phyloP scores from a whole-genome alignment of 2,888 invertebrate species.

The Dynastes tityus region DNA sequence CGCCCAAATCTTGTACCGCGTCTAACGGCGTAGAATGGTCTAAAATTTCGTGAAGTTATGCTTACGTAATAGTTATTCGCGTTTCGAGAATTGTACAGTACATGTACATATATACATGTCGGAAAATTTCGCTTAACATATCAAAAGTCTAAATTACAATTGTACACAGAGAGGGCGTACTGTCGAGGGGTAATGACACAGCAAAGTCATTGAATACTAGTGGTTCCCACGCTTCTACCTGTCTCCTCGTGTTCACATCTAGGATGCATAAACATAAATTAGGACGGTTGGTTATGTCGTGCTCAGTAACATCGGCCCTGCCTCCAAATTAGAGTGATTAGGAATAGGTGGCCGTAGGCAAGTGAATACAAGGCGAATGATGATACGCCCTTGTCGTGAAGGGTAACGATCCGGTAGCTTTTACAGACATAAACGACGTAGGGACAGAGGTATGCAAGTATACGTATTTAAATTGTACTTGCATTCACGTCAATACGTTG shows the following conservation, averaged over 20 bases:
- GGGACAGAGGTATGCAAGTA: too few relatives aligned
- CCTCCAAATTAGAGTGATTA: conserved; percentile 59
- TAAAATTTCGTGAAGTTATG: conserved; percentile 37
- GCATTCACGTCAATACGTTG: too few relatives aligned
- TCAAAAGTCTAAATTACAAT: conserved; percentile 51
- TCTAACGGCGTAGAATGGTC: neutral
- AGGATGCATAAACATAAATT: conserved; percentile 65
- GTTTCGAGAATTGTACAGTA: neutral
- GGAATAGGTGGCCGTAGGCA: conserved; percentile 39
- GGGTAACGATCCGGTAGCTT: conserved; percentile 5
- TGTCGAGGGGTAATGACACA: conserved; percentile 58
- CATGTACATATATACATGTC: conserved; percentile 7
- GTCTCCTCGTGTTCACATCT: conserved; percentile 31
- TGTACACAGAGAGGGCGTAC: conserved; percentile 51
- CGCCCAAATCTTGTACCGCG: conserved; percentile 33
- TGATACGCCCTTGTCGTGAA: conserved; percentile 9
- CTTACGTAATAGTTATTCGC: conserved; percentile 37
- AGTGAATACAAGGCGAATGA: conserved; percentile 28
- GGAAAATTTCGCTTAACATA: conserved; percentile 40
- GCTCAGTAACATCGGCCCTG: conserved; percentile 55
- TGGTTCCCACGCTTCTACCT: conserved; percentile 60
- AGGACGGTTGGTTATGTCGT: conserved; percentile 61
- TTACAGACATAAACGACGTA: too few relatives aligned
- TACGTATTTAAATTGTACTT: too few relatives aligned
- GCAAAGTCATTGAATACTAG: conserved; percentile 58